Base-by-base conservation (phyloP, 2,113 vertebrate species). In the Pterocles burchelli region DNA sequence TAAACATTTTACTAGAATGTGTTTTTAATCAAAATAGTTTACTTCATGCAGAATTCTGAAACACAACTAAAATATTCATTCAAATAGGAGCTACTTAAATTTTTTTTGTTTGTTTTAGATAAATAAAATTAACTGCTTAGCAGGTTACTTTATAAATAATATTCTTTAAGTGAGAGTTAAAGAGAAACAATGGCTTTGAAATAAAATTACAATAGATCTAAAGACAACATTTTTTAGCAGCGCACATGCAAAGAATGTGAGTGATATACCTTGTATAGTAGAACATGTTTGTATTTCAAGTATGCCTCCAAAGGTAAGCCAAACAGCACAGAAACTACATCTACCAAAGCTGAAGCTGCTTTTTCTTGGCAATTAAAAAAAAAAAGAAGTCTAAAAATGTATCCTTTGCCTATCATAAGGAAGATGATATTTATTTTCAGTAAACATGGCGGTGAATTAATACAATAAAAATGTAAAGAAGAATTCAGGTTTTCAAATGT, bases 1-100 rank as follows among this genome's bases (percentile, higher is more conserved):
- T 65, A 86, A 96, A 86, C 80, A 80, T 83, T 93, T 90, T 76
- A 86, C 84, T 76, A 73, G 46, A 89, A 76, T 81, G 22, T 5
- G 31, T 80, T 91, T 90, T 89, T 65, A 86, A 81, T 92, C 36
- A 86, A 31, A 88, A 65, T 28, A 57, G 6, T 68, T 76, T 90
- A 43, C 6, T 90, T 79, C 54, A 57, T 70, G 34, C 26, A 88
- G 41, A n/a, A n/a, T n/a, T n/a, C n/a, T n/a, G n/a, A n/a, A n/a
- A n/a, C n/a, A n/a, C n/a, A n/a, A n/a, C n/a, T n/a, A n/a, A n/a
- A n/a, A n/a, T n/a, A n/a, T n/a, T n/a, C n/a, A n/a, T n/a, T 33
- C 46, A 48, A 9, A 55, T 58, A 25, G 33, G 17, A 90, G 20
- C 9, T 26, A 34, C 65, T 83, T 58, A 38, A 25, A 4, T 20